Base-by-base conservation (phyloP, 2,797 vertebrate genomes). In the Melanotaenia trifasciata region DNA sequence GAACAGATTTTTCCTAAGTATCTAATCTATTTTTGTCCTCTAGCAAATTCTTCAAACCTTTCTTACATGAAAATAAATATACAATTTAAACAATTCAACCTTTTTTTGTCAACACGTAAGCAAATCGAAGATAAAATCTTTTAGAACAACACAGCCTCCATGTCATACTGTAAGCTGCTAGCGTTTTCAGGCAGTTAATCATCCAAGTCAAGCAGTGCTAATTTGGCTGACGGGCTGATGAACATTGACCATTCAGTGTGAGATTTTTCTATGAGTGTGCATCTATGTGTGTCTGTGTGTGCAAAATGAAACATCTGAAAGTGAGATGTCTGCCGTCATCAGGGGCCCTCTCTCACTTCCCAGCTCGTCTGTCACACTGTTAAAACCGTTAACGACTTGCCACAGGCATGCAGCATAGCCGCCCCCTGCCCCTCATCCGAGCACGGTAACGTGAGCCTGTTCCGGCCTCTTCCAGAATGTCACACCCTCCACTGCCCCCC, bases 301-400 rank as follows among this genome's bases (percentile, higher is more conserved):
- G 59, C 32, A 8, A 26, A 33, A 20, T 40, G 43, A 70, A 70
- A 66, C 35, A 13, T 74, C 68, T 66, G 30, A 71, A 74, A 92
- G 83, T 87, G 86, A 90, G 87, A 87, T 80, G 78, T 91, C 85
- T 82, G 84, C 82, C 88, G 0, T 91, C 92, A 81, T 81, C 67
- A 3, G 68, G 75, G 76, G 67, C 70, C 77, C 77, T 72, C 76
- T 87, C 83, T 82, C 82, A 83, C 85, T 80, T 80, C 76, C 81
- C 79, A 59, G 82, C 91, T 92, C 78, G 58, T 90, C 89, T 91
- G 87, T 90, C 92, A 93, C 86, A 68, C 84, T 71, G 70, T 90
- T 91, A 92, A 93, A 94, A 87, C 88, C 84, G 83, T 93, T 92
- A 94, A 93, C 79, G 83, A 90, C 87, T 90, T 84, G 86, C 90